Percentiles rank a stretch among this genome's conserved stretches.
These are phyloP conservation scores for Micrasema minimum DNA, from an alignment of 1,140 invertebrate genomes.

Conservation along the genomic window DNA sequence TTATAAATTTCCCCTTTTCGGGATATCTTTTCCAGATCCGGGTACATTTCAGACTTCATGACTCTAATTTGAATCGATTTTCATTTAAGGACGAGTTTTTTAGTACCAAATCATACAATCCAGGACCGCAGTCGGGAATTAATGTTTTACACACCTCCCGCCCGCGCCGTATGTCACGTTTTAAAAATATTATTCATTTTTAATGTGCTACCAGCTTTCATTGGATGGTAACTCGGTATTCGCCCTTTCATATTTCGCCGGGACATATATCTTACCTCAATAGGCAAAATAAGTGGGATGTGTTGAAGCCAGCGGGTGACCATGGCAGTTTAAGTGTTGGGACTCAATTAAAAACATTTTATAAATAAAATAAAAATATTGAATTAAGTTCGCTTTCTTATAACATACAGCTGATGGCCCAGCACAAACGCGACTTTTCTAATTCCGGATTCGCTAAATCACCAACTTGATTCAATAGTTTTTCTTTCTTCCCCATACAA, in stretches of 20 bases:
- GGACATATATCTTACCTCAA: constrained; percentile 52
- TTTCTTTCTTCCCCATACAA: no score
- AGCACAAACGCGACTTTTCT: no score
- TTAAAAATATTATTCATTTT: constrained; percentile 54
- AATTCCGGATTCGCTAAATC: no score
- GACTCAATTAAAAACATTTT: no score
- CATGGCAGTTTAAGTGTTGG: neutral
- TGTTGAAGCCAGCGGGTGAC: constrained; percentile 33
- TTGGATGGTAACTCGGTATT: constrained; percentile 41
- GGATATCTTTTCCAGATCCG: neutral
- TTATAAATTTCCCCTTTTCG: no score
- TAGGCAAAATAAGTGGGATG: constrained; percentile 52
- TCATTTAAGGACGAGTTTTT: constrained; percentile 30
- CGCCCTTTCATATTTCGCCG: constrained; percentile 47
- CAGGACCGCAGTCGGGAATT: constrained; percentile 16
- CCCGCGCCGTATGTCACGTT: constrained; percentile 48
- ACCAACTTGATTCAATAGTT: no score
- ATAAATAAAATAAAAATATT: no score
- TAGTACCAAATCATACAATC: constrained; percentile 16
- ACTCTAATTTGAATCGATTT: constrained; percentile 35
- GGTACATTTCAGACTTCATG: neutral
- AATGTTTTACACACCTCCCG: constrained; percentile 35
- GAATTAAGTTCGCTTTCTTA: no score
- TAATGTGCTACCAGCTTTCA: constrained; percentile 50
- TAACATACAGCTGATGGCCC: no score